These are phyloP conservation scores for Brachionus angularis DNA, from an alignment of 1,140 invertebrate species.

Conservation along the genomic window DNA sequence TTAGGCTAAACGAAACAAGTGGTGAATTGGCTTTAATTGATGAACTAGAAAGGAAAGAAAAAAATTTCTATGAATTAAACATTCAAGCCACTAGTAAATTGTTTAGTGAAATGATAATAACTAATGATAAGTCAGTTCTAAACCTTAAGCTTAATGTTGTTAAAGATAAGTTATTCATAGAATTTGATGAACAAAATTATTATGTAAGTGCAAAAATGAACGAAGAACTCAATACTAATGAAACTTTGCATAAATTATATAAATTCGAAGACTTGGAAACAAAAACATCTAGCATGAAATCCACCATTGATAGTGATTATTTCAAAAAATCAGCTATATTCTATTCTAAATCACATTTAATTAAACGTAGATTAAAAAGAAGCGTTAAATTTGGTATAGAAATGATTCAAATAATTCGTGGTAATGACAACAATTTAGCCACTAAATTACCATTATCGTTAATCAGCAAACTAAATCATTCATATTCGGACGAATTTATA, in stretches of 20 bases:
- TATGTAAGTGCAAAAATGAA: conserved; percentile 13
- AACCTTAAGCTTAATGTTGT: conserved; percentile 5
- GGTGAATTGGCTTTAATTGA: conserved; percentile 17
- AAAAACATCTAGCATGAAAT: background rate
- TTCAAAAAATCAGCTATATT: conserved; percentile 28
- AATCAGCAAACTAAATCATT: too few species aligned
- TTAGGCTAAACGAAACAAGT: conserved; percentile 5
- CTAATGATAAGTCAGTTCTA: conserved; percentile 1
- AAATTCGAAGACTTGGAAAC: conserved; percentile 7
- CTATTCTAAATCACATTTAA: conserved; percentile 30
- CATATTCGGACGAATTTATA: too few species aligned
- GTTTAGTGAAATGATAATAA: background rate
- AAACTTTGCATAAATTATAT: background rate
- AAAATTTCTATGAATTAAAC: background rate
- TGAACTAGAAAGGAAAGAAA: conserved; percentile 17
- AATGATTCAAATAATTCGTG: conserved; percentile 33
- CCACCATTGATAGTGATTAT: background rate
- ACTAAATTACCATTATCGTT: conserved; percentile 5
- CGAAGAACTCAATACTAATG: background rate
- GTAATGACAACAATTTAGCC: background rate
- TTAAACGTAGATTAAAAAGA: conserved; percentile 22
- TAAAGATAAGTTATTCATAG: conserved; percentile 29
- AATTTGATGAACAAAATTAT: conserved; percentile 34
- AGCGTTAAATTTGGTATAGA: conserved; percentile 25
- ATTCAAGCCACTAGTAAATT: conserved; percentile 22